phyloP scores from a whole-genome alignment of 2,888 invertebrate genomes.

The Torymus aiolomorphi region DNA sequence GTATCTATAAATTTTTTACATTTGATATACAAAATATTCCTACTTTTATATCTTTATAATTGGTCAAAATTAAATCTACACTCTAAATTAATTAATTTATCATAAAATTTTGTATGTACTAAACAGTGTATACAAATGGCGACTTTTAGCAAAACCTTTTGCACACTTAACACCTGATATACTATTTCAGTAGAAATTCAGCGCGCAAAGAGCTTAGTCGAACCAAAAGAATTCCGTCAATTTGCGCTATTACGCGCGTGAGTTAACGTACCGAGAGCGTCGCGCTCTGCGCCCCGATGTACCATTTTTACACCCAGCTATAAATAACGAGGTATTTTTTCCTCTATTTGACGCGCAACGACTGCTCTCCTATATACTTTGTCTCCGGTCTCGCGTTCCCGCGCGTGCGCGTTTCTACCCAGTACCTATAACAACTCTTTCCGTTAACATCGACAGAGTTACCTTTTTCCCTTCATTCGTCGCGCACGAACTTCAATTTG shows the following conservation, averaged over 20 bases:
- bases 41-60: too few species aligned
- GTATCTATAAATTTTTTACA: too few species aligned
- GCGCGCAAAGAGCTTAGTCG: background rate
- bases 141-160: too few species aligned
- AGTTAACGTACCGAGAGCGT: background rate
- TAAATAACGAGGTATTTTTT: constrained; percentile 44
- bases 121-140: too few species aligned
- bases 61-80: too few species aligned
- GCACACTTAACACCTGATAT: too few species aligned
- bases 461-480: background rate
- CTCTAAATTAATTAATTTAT: too few species aligned
- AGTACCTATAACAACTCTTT: background rate
- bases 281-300: constrained; percentile 6
- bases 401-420: background rate
- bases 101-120: too few species aligned
- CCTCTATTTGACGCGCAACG: constrained; percentile 35
- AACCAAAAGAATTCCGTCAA: constrained; percentile 27
- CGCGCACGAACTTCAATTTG: constrained; percentile 1
- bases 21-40: too few species aligned
- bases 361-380: constrained; percentile 6
- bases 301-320: constrained; percentile 45
- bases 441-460: background rate
- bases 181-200: too few species aligned
- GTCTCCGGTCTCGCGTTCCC: constrained; percentile 19
- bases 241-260: constrained; percentile 26